These are phyloP conservation scores for Chrysolina haemoptera DNA, from an alignment of 2,888 invertebrate genomes.

Conservation along the genomic window DNA sequence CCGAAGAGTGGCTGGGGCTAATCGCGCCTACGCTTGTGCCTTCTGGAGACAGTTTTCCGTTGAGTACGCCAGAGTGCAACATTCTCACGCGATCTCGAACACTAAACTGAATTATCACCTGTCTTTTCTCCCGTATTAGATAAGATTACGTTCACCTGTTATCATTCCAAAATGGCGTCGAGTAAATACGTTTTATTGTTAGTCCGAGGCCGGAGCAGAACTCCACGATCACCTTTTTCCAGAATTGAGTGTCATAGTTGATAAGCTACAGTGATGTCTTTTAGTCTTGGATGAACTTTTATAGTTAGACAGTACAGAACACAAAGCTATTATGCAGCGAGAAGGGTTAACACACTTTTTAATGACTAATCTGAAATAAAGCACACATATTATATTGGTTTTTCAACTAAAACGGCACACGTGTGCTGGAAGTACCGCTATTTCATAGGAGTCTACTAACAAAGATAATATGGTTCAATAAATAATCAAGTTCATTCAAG, in stretches of 20 bases:
- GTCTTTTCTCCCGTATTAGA: conserved; percentile 48
- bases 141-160: conserved; percentile 61
- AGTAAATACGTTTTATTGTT: conserved; percentile 35
- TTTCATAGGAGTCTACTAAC: neutral
- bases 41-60: conserved; percentile 91
- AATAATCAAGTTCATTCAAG: too few species aligned
- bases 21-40: conserved; percentile 64
- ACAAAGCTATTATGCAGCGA: conserved; percentile 51
- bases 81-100: conserved; percentile 72
- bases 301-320: conserved; percentile 46
- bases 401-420: conserved; percentile 47
- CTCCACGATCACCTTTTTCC: conserved; percentile 46
- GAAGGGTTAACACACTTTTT: conserved; percentile 50
- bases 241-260: conserved; percentile 4
- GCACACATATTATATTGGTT: conserved; percentile 49
- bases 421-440: conserved; percentile 43
- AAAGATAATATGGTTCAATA: too few species aligned
- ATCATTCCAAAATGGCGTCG: conserved; percentile 52
- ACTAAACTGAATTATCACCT: conserved; percentile 62
- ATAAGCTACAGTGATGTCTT: conserved; percentile 33
- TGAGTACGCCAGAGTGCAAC: conserved; percentile 91
- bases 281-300: conserved; percentile 18
- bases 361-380: conserved; percentile 56
- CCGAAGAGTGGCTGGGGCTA: conserved; percentile 66
- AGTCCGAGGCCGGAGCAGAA: conserved; percentile 46